Evolutionary conservation across 2,888 invertebrate species (phyloP), one percentile per base, ranked within the genome.

Genomic region (Xanthostigma xanthostigma): DNA sequence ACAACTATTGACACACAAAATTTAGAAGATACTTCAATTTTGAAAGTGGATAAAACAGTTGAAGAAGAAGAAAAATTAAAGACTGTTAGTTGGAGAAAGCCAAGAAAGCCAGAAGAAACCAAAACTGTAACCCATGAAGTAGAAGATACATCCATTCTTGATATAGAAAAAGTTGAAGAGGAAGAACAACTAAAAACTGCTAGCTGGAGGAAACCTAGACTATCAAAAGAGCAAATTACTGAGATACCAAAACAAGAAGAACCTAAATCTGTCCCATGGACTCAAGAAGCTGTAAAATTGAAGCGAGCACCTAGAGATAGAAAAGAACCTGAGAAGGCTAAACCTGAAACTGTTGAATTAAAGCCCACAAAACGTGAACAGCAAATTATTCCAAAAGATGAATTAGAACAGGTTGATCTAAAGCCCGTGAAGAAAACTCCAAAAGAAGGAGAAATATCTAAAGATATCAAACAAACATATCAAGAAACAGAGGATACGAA

Each of bases 231-330:
- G 48, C 8, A 9, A 8, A 11, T 9, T 4, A 56, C 54, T 8
- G 55, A 53, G 13, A 50, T 46, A 17, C 50, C 52, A 41, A 43
- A 45, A 4, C 49, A 36, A 8, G 53, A 53, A 44, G 52, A 53
- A 50, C 44, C 54, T 53, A 48, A 58, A 56, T 52, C 50, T 52
- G 47, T 14, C 57, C 73, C 76, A n/a, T 77, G 77, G 77, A 84
- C 75, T 8, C 74, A 81, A 59, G 78, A 81, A 64, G 70, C 71
- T 51, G 66, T 74, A 34, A 66, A 60, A 37, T 58, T 76, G 9
- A 78, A 75, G 52, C 65, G 60, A 53, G 56, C 68, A 0, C 61
- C 58, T 50, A 57, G 62, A 3, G 62, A 69, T 49, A 66, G 65
- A 56, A 65, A 64, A 53, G 72, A 75, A 44, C 71, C 76, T 53